These are phyloP conservation scores for Melolontha melolontha DNA, from an alignment of 2,888 invertebrate species.

Conservation along the genomic window DNA sequence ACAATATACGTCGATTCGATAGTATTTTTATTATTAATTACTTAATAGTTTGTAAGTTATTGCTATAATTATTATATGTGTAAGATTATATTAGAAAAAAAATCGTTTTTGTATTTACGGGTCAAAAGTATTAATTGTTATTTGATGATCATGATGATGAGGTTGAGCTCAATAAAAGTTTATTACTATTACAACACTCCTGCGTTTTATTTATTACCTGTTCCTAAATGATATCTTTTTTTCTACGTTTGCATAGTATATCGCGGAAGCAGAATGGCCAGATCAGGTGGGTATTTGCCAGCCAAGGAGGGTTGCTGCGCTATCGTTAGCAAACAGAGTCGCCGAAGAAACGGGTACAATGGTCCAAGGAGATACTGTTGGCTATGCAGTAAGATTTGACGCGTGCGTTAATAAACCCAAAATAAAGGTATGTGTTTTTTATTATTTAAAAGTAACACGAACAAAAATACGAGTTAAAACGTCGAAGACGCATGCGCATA, in stretches of 20 bases:
- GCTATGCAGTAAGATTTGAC: constrained; percentile 88
- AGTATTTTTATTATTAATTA: too few relatives aligned
- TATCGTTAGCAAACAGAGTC: constrained; percentile 88
- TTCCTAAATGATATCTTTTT: constrained; percentile 18
- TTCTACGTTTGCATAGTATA: constrained; percentile 73
- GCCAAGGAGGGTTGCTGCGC: constrained; percentile 90
- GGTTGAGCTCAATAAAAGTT: constrained; percentile 48
- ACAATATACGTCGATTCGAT: too few relatives aligned
- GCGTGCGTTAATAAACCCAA: constrained; percentile 74
- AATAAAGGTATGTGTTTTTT: constrained; percentile 74
- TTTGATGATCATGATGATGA: constrained; percentile 6
- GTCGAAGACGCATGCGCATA: too few relatives aligned
- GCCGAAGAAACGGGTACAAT: constrained; percentile 86
- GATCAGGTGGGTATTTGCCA: constrained; percentile 91
- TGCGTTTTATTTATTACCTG: constrained; percentile 38
- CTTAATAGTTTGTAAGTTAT: too few relatives aligned
- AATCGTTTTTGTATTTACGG: constrained; percentile 31
- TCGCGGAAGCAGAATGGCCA: constrained; percentile 89
- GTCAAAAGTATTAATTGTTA: constrained; percentile 35
- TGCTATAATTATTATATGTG: too few relatives aligned
- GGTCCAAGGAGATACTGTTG: constrained; percentile 80
- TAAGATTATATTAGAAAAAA: too few relatives aligned
- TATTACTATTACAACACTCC: constrained; percentile 35
- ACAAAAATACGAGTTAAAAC: neutral
- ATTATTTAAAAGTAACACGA: neutral